phyloP scores from a whole-genome alignment of 37 sponge, comb jelly and placozoan species.

The Halichondria panicea region DNA sequence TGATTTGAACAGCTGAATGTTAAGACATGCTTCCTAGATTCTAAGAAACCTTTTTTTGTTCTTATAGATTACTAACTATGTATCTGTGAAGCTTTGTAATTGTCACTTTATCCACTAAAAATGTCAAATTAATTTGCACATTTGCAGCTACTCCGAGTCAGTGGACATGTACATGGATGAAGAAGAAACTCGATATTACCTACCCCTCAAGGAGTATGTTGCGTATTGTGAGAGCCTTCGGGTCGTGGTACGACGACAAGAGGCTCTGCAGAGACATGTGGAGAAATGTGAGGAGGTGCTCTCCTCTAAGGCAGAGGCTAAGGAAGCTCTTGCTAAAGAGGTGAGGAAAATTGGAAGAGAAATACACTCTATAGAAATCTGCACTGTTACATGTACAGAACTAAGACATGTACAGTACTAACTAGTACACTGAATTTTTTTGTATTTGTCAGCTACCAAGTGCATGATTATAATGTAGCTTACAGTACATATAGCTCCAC shows the following conservation, averaged over 20 bases:
- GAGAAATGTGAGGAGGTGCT: constrained; percentile 60
- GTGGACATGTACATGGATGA: constrained; percentile 66
- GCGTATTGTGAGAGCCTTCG: constrained; percentile 72
- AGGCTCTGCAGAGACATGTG: constrained; percentile 45
- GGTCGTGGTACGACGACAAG: constrained; percentile 64
- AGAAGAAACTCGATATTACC: constrained; percentile 52
- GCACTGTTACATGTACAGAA: no score
- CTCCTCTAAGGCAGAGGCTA: constrained; percentile 43
- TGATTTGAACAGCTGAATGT: no score
- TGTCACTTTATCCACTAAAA: no score
- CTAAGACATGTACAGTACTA: no score
- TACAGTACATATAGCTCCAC: background rate
- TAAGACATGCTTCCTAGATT: no score
- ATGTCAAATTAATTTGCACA: no score
- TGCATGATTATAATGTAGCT: background rate
- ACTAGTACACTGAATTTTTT: no score
- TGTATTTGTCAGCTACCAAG: no score
- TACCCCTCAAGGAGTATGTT: constrained; percentile 78
- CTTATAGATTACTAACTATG: no score
- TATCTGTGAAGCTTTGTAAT: no score
- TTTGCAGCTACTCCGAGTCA: constrained; percentile 58
- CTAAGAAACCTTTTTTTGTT: no score
- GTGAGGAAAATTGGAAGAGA: constrained; percentile 4
- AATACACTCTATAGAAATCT: no score
- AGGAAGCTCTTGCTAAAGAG: constrained; percentile 48